Conservation (phyloP, 2,113 vertebrate genomes). For the Euleptes europaea region DNA sequence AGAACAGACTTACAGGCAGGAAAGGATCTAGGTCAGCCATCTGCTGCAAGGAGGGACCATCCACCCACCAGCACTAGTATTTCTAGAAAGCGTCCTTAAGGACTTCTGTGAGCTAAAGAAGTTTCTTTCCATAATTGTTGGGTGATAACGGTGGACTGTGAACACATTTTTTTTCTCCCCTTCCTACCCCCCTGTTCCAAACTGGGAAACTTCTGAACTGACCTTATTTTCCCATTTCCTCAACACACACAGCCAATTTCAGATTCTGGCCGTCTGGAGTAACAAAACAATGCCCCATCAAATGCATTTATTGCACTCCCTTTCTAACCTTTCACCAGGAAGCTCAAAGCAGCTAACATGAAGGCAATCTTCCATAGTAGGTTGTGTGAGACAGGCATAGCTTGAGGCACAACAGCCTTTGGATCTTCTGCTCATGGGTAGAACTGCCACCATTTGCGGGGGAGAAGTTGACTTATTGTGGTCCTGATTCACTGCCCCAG, state of each 20-base stretch:
- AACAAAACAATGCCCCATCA: not conserved
- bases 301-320: not conserved
- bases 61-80: not conserved
- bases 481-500: no score
- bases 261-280: slow-evolving; percentile 21
- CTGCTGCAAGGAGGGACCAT: not conserved
- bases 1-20: not conserved
- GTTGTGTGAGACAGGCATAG: no score
- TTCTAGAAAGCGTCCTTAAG: not conserved
- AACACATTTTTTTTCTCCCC: not conserved
- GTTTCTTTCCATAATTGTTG: not conserved
- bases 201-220: not conserved
- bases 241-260: slow-evolving; percentile 28
- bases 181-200: not conserved
- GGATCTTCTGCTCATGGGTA: no score
- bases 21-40: not conserved
- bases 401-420: no score
- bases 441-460: no score
- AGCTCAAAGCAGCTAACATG: not conserved
- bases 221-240: slow-evolving; percentile 9
- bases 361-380: not conserved
- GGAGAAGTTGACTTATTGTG: no score
- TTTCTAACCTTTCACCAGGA: not conserved
- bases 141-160: not conserved
- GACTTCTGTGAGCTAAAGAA: not conserved